Conservation (phyloP, 2,797 vertebrate species). For the Pogoniulus pusillus region DNA sequence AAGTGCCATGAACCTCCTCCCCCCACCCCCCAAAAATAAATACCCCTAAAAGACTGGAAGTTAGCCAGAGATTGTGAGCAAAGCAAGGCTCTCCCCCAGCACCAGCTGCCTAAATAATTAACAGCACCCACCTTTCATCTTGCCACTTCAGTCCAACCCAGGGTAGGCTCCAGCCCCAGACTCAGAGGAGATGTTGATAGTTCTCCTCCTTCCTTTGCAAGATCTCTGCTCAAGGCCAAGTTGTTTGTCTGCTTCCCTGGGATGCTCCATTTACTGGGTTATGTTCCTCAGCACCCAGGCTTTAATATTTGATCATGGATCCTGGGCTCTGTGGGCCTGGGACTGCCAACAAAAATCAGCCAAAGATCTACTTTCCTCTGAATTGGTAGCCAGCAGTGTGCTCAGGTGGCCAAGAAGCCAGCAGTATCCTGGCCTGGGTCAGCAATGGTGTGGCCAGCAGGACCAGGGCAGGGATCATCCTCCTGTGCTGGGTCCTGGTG, state of each 20-base stretch:
- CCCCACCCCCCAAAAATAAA: too few species aligned
- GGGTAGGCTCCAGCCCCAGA: not conserved
- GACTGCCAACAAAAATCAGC: not conserved
- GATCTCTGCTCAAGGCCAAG: not conserved
- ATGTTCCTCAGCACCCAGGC: not conserved
- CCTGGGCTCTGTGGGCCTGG: not conserved
- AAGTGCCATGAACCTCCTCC: not conserved
- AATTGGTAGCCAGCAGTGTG: not conserved
- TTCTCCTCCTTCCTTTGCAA: slow-evolving; percentile 30
- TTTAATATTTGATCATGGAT: slow-evolving; percentile 37
- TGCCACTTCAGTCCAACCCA: slow-evolving; percentile 48
- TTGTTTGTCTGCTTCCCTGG: slow-evolving; percentile 47
- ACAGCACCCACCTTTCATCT: slow-evolving; percentile 41
- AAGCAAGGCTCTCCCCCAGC: slow-evolving; percentile 27
- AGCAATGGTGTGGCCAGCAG: too few species aligned
- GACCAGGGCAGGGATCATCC: too few species aligned
- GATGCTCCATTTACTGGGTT: slow-evolving; percentile 45
- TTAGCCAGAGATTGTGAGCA: slow-evolving; percentile 42
- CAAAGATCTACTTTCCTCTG: not conserved
- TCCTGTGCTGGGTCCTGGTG: too few species aligned
- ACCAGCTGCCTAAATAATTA: slow-evolving; percentile 52
- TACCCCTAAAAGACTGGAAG: not conserved
- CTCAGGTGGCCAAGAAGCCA: too few species aligned
- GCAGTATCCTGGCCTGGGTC: too few species aligned
- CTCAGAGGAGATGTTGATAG: not conserved